Evolutionary conservation across 2,113 vertebrate genomes (phyloP).

Genomic region (Eubucco bourcierii): DNA sequence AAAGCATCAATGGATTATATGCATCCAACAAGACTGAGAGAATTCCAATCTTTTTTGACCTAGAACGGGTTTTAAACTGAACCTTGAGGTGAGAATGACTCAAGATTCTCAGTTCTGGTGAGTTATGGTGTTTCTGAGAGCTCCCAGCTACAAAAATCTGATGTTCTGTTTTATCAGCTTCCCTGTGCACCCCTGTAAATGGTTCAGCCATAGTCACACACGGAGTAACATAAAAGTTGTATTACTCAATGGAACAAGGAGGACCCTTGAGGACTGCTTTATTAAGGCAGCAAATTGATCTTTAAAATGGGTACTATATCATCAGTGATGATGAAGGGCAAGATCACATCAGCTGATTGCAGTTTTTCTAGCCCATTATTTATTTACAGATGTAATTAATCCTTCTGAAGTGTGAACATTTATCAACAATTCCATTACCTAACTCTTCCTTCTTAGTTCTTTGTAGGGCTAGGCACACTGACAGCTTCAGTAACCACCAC

Average conservation of each 20-base stretch:
- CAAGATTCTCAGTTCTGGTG: neutral
- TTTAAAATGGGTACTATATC: neutral
- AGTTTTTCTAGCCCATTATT: conserved; percentile 35
- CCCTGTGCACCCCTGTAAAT: neutral
- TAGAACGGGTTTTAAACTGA: neutral
- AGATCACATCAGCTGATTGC: neutral
- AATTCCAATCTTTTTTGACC: neutral
- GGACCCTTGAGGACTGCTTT: neutral
- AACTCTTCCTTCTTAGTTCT: neutral
- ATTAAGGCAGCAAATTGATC: neutral
- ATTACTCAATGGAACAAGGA: neutral
- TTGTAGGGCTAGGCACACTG: conserved; percentile 28
- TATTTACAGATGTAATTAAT: conserved; percentile 66
- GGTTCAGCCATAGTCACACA: neutral
- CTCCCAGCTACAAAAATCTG: neutral
- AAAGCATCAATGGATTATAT: neutral
- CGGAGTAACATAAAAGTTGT: neutral
- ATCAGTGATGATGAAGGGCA: neutral
- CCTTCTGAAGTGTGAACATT: conserved; percentile 52
- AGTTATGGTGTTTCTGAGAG: neutral
- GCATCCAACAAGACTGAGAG: neutral
- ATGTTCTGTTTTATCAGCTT: neutral
- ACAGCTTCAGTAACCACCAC: conserved; percentile 62
- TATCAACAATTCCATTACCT: conserved; percentile 46
- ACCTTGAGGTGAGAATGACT: neutral